Base-by-base conservation (phyloP, 2,888 invertebrate genomes). In the Torymus auratus region DNA sequence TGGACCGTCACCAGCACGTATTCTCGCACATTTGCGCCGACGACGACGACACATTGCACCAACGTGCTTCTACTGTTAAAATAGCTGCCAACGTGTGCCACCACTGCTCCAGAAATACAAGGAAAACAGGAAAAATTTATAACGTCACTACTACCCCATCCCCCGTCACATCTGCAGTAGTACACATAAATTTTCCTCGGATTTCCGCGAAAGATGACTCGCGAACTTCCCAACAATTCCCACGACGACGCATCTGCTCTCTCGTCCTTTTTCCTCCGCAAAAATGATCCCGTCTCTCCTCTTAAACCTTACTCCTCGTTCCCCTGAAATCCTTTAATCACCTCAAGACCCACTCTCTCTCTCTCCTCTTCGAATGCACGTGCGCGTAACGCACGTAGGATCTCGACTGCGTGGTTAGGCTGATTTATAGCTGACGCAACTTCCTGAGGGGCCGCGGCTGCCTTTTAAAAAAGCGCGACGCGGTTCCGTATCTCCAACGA, bases 371-470 rank as follows among this genome's bases (percentile, higher is more conserved):
- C 13, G 28, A 74, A 50, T 75, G 62, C 78, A 79, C 73, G 62
- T 82, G 83, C 83, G 81, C 83, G 78, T 83, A 85, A 85, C 84
- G 84, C 83, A 83, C 83, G 80, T 71, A 68, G 72, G 68, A 62
- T 78, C 74, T 55, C 53, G 2, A 13, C 20, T 68, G 70, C 70
- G 80, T 61, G 72, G 60, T 78, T 67, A 20, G 74, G 60, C 71
- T 82, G 82, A 82, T 82, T 82, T 82, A 82, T 73, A 20, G 72
- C 65, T 80, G 79, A 82, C 82, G 82, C 79, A 79, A 80, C 79
- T 82, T 82, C 79, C 82, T 73, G 76, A 20, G 53, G 55, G 60
- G 52, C 41, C 41, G 41, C 41, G 41, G 41, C 41, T 41, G 65
- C 17, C 15, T n/a, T 72, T 60, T 41, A 74, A 79, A 65, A 75